These are phyloP conservation scores for Formica exsecta DNA, from an alignment of 1,140 invertebrate genomes.

Conservation along the genomic window DNA sequence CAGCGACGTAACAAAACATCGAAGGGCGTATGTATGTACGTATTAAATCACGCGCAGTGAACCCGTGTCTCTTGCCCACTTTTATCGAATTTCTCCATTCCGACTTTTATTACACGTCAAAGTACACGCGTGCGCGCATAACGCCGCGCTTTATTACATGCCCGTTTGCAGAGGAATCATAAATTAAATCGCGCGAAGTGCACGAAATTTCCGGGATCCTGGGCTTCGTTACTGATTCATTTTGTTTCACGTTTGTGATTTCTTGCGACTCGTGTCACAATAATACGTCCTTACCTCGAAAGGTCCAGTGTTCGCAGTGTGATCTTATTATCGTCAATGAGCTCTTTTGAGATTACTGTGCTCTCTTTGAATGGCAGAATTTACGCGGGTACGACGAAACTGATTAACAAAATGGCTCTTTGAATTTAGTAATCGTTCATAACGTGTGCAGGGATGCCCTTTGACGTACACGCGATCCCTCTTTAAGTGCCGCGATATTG, in stretches of 20 bases:
- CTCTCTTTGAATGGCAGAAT: constrained; percentile 11
- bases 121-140: not conserved
- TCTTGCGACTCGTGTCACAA: not conserved
- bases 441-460: constrained; percentile 16
- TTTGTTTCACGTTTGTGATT: not conserved
- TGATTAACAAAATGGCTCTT: constrained; percentile 58
- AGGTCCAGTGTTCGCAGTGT: not conserved
- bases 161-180: constrained; percentile 27
- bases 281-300: not conserved
- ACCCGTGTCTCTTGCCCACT: not conserved
- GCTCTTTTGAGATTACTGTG: constrained; percentile 12
- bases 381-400: not conserved
- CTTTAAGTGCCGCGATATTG: constrained; percentile 23
- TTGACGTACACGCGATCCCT: constrained; percentile 37
- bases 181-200: constrained; percentile 21
- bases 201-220: too few relatives aligned
- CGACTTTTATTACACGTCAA: constrained; percentile 21
- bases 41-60: constrained; percentile 18
- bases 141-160: constrained; percentile 8
- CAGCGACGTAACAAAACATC: constrained; percentile 4
- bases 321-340: constrained; percentile 36
- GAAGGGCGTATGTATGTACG: not conserved
- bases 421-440: constrained; percentile 47
- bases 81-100: constrained; percentile 42
- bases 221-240: not conserved